Percentiles rank a stretch among this genome's conserved stretches.
phyloP scores from a whole-genome alignment of 1,140 invertebrate species.

The Aphaenogaster rudis region DNA sequence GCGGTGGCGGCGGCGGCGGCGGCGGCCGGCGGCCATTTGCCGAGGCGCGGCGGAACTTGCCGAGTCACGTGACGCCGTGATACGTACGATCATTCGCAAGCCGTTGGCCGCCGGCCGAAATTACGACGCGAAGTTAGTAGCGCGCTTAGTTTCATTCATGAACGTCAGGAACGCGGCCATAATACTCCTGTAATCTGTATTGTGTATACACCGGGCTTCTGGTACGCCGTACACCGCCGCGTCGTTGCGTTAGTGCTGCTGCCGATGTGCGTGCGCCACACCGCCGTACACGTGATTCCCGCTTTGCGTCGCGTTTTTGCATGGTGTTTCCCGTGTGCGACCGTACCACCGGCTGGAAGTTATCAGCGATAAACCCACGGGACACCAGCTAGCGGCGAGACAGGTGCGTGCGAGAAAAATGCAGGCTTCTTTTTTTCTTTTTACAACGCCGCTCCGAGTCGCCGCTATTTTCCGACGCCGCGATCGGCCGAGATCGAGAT shows the following conservation, averaged over 20 bases:
- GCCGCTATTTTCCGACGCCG: not conserved
- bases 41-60: not conserved
- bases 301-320: slow-evolving; percentile 76
- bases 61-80: slow-evolving; percentile 20
- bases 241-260: slow-evolving; percentile 78
- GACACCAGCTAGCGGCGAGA: slow-evolving; percentile 35
- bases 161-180: slow-evolving; percentile 80
- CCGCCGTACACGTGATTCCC: slow-evolving; percentile 78
- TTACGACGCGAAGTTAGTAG: slow-evolving; percentile 75
- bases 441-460: not conserved
- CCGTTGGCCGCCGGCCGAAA: slow-evolving; percentile 71
- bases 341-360: slow-evolving; percentile 42
- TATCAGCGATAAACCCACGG: slow-evolving; percentile 18
- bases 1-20: not conserved
- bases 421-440: not conserved
- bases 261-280: slow-evolving; percentile 81
- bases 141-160: slow-evolving; percentile 86
- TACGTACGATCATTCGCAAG: slow-evolving; percentile 39
- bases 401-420: slow-evolving; percentile 47
- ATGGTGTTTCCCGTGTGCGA: slow-evolving; percentile 77
- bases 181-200: slow-evolving; percentile 85
- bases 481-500: not conserved
- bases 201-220: slow-evolving; percentile 78
- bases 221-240: slow-evolving; percentile 73
- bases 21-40: not conserved